phyloP scores from a whole-genome alignment of 2,797 vertebrate genomes.

The Cygnus olor region DNA sequence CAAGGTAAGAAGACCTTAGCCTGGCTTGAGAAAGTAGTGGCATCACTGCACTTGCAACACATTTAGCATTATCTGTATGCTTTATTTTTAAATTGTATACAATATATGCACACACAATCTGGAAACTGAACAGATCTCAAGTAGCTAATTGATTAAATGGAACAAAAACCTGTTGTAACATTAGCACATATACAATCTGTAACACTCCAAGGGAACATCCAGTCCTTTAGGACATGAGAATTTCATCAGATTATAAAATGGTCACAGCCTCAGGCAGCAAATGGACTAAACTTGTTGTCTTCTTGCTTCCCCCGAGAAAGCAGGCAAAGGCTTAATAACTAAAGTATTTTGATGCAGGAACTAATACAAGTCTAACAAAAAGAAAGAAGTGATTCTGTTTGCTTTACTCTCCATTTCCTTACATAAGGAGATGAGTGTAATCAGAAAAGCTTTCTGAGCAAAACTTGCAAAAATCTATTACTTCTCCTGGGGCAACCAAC shows the following conservation, averaged over 20 bases:
- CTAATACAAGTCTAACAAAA: not conserved
- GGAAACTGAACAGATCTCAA: not conserved
- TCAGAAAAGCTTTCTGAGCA: not conserved
- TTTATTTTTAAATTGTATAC: not conserved
- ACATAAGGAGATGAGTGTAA: not conserved
- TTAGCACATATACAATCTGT: not conserved
- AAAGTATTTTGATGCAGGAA: not conserved
- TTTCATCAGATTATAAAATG: not conserved
- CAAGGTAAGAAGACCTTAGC: not conserved
- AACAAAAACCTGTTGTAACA: not conserved
- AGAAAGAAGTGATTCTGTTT: not conserved
- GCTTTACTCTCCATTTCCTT: not conserved
- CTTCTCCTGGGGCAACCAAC: not conserved
- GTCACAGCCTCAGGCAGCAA: not conserved
- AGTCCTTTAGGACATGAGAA: not conserved
- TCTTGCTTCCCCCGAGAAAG: fast-evolving
- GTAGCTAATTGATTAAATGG: not conserved
- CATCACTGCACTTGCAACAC: not conserved
- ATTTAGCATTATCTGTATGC: not conserved
- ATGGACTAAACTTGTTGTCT: not conserved
- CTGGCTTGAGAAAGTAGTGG: not conserved
- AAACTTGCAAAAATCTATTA: not conserved
- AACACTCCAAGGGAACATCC: not conserved
- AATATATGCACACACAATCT: not conserved
- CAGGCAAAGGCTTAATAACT: not conserved